phyloP scores from a whole-genome alignment of 2,113 vertebrate genomes.

The Aleadryas rufinucha region DNA sequence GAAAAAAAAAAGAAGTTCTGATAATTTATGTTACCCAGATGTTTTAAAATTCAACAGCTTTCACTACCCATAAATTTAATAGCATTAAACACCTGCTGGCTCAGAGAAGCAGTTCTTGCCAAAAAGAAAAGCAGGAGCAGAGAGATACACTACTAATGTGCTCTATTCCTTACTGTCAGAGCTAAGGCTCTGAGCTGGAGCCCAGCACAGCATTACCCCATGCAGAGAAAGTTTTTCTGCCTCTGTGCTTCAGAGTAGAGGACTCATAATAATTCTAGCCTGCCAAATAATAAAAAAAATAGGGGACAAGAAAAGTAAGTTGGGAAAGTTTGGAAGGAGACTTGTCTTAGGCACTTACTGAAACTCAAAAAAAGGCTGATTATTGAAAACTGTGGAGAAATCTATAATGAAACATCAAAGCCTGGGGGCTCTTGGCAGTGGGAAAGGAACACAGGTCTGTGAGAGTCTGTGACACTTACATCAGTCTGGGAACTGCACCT shows the following conservation, averaged over 20 bases:
- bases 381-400: neutral
- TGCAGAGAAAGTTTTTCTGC: constrained; percentile 31
- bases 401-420: neutral
- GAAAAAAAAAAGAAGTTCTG: neutral
- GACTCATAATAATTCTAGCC: neutral
- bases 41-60: constrained; percentile 75
- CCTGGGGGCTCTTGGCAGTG: neutral
- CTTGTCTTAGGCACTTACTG: neutral
- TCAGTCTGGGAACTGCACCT: neutral
- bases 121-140: constrained; percentile 71
- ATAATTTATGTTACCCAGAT: constrained; percentile 78
- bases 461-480: neutral
- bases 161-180: constrained; percentile 40
- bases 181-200: constrained; percentile 37
- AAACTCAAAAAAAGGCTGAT: neutral
- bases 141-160: constrained; percentile 57
- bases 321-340: neutral
- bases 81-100: constrained; percentile 80
- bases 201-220: constrained; percentile 13
- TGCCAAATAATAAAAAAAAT: neutral
- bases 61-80: constrained; percentile 79
- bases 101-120: constrained; percentile 66
- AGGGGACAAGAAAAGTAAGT: neutral
- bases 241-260: neutral
- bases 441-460: neutral